Evolutionary conservation across 2,797 vertebrate species (phyloP).

Genomic region (Diplodus puntazzo): DNA sequence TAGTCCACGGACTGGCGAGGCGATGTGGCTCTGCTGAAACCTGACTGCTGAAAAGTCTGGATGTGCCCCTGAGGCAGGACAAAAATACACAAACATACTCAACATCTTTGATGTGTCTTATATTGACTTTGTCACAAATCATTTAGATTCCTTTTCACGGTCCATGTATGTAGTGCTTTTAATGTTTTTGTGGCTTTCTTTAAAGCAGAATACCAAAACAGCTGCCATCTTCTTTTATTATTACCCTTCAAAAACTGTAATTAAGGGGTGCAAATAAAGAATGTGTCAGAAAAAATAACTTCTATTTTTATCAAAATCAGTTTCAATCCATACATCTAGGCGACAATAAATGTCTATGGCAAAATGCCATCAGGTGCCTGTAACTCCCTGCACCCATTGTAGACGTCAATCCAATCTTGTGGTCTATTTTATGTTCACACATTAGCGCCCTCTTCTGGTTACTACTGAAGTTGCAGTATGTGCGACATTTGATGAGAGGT

Average conservation of each 20-base stretch:
- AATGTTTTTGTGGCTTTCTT: not conserved
- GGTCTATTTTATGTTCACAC: not conserved
- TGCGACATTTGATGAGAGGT: not conserved
- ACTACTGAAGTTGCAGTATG: not conserved
- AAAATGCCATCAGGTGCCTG: no score
- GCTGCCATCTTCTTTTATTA: not conserved
- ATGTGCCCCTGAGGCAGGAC: slow-evolving; percentile 90
- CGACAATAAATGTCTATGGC: no score
- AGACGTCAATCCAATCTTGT: not conserved
- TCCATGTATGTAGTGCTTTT: not conserved
- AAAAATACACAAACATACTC: not conserved
- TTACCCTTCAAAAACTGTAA: not conserved
- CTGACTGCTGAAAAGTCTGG: slow-evolving; percentile 97
- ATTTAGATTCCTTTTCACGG: not conserved
- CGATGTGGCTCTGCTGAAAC: slow-evolving; percentile 94
- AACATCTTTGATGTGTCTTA: not conserved
- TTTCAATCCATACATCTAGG: no score
- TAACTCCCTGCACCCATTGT: not conserved
- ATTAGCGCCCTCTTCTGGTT: slow-evolving; percentile 54
- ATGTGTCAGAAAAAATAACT: not conserved
- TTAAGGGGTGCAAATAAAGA: not conserved
- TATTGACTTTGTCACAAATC: not conserved
- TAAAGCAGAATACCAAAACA: not conserved
- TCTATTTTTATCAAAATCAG: no score
- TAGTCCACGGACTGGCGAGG: slow-evolving; percentile 94